phyloP scores from a whole-genome alignment of 2,888 invertebrate genomes.

The Andrena haemorrhoa region DNA sequence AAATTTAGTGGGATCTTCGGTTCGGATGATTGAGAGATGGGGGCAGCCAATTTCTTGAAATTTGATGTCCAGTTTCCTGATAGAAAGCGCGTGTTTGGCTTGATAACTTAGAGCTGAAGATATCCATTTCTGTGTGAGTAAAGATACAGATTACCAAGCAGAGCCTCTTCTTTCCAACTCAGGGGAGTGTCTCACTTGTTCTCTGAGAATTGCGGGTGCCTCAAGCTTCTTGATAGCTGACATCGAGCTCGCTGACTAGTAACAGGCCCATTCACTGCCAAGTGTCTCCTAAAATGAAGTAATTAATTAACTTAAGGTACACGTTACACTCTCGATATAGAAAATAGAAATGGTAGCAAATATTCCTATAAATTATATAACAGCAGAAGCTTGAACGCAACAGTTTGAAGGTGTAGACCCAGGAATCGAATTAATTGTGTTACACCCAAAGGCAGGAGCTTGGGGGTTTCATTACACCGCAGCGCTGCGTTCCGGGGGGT shows the following conservation, averaged over 20 bases:
- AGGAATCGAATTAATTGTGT: conserved; percentile 46
- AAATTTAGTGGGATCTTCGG: too few relatives aligned
- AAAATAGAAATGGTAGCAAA: too few relatives aligned
- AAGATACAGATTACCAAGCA: not conserved
- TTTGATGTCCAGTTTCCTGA: not conserved
- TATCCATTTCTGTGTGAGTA: not conserved
- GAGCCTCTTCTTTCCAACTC: not conserved
- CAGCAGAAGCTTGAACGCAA: not conserved
- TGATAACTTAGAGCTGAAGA: not conserved
- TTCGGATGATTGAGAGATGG: too few relatives aligned
- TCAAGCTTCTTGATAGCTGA: too few relatives aligned
- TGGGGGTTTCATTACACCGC: conserved; percentile 43
- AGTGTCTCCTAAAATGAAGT: not conserved
- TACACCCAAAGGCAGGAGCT: conserved; percentile 9
- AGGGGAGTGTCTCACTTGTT: too few relatives aligned
- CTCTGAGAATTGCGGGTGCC: too few relatives aligned
- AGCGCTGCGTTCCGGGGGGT: not conserved
- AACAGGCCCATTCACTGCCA: not conserved
- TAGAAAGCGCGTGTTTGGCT: not conserved
- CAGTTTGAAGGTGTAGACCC: not conserved
- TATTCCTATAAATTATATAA: not conserved
- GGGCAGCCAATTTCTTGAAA: not conserved
- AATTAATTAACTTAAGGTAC: too few relatives aligned
- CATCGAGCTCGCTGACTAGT: too few relatives aligned
- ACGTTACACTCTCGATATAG: not conserved